These are phyloP conservation scores for Gastracanthus pulcherrimus DNA, from an alignment of 2,888 invertebrate genomes.

Conservation along the genomic window DNA sequence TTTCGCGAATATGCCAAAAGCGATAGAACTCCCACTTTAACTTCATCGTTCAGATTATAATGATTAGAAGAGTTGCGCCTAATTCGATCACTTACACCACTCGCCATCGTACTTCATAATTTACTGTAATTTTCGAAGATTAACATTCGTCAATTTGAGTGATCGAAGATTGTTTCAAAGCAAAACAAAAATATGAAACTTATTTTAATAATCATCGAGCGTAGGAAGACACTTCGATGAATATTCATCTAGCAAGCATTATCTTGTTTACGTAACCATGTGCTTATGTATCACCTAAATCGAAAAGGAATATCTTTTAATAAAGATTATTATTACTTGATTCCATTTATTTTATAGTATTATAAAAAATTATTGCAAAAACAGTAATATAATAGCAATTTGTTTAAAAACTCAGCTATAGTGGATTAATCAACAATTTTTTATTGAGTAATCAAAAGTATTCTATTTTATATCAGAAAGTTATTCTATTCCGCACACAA, in stretches of 20 bases:
- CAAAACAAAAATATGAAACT: neutral
- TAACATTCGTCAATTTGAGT: neutral
- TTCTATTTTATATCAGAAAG: too few species aligned
- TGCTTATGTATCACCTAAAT: neutral
- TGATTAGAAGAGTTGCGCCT: neutral
- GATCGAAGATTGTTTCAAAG: neutral
- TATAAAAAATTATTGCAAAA: too few species aligned
- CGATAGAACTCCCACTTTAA: neutral
- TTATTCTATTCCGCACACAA: too few species aligned
- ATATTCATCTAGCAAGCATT: slow-evolving; percentile 40
- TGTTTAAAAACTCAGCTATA: too few species aligned
- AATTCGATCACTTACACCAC: neutral
- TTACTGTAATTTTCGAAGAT: neutral
- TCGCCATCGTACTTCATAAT: neutral
- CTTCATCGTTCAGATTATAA: neutral
- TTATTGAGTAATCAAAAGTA: too few species aligned
- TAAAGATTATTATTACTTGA: too few species aligned
- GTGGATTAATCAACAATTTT: too few species aligned
- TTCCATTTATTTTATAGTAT: too few species aligned
- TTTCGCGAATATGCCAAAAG: too few species aligned
- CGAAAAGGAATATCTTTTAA: too few species aligned
- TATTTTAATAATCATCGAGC: slow-evolving; percentile 18
- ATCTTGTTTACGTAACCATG: slow-evolving; percentile 23
- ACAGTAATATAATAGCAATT: too few species aligned
- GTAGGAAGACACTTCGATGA: neutral